phyloP scores from a whole-genome alignment of 2,888 invertebrate species.

The Leptodirus hochenwartii region DNA sequence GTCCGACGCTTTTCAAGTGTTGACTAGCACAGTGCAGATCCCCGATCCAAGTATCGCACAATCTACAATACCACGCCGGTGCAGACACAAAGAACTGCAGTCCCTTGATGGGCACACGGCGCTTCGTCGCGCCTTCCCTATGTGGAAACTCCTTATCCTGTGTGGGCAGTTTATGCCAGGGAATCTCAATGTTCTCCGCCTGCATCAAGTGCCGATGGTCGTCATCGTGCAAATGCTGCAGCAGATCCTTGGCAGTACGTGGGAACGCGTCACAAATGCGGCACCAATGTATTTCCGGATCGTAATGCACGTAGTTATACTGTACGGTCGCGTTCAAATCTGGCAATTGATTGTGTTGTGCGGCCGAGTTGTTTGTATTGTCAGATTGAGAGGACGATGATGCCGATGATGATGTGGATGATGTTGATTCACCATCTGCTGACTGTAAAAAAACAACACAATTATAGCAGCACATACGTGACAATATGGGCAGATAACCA shows the following conservation, averaged over 20 bases:
- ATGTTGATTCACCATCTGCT: too few species aligned
- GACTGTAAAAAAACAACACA: too few species aligned
- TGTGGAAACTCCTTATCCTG: conserved; percentile 49
- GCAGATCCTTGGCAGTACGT: conserved; percentile 67
- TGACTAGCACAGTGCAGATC: conserved; percentile 76
- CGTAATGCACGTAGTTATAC: conserved; percentile 70
- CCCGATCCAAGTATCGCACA: conserved; percentile 76
- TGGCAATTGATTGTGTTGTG: conserved; percentile 2
- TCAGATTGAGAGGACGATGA: too few species aligned
- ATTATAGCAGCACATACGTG: too few species aligned
- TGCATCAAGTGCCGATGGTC: conserved; percentile 48
- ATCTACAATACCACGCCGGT: conserved; percentile 77
- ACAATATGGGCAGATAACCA: too few species aligned
- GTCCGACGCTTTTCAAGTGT: conserved; percentile 62
- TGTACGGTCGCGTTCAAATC: conserved; percentile 17
- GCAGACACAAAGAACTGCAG: conserved; percentile 76
- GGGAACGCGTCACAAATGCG: conserved; percentile 74
- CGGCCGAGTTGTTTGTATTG: conserved; percentile 13
- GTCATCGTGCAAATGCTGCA: conserved; percentile 64
- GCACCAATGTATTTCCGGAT: conserved; percentile 85
- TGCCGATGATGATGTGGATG: too few species aligned
- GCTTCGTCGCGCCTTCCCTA: conserved; percentile 50
- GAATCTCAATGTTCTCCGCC: conserved; percentile 48
- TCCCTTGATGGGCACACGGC: conserved; percentile 69
- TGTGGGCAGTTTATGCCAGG: conserved; percentile 49